A percentile compares a stretch with the other conserved stretches of the same genome.
phyloP scores from a whole-genome alignment of 2,113 vertebrate genomes.

The Pao palembangensis region DNA sequence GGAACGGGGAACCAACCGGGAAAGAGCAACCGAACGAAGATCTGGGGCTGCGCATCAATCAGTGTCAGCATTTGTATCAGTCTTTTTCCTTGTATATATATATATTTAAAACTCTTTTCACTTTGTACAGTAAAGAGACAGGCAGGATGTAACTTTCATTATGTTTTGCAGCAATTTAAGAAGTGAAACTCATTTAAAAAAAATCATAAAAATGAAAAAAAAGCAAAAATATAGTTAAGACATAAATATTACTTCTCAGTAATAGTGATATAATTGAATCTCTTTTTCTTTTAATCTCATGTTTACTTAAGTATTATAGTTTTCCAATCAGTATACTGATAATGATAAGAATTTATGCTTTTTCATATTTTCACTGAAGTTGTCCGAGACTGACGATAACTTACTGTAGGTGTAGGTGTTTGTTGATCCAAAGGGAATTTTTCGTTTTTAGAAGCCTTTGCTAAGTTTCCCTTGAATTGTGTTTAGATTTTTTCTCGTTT shows the following conservation, averaged over 20 bases:
- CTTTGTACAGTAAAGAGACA: constrained; percentile 78
- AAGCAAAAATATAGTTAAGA: constrained; percentile 67
- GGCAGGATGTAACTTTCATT: constrained; percentile 78
- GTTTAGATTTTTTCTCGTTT: constrained; percentile 68
- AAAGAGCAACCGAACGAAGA: constrained; percentile 37
- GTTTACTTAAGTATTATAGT: constrained; percentile 72
- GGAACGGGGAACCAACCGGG: constrained; percentile 7
- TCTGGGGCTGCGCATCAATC: constrained; percentile 48
- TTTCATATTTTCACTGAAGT: constrained; percentile 57
- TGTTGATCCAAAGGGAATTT: constrained; percentile 65
- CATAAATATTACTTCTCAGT: constrained; percentile 70
- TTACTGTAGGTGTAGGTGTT: constrained; percentile 71
- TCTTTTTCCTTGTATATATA: constrained; percentile 74
- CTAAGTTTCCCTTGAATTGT: constrained; percentile 73
- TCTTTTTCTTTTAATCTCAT: constrained; percentile 69
- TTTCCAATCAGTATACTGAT: constrained; percentile 68
- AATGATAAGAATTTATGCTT: constrained; percentile 68
- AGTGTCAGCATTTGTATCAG: constrained; percentile 57
- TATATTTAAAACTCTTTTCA: constrained; percentile 70
- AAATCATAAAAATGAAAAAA: constrained; percentile 62
- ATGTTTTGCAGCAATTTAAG: constrained; percentile 77
- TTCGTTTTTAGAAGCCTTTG: constrained; percentile 68
- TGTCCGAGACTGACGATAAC: constrained; percentile 61
- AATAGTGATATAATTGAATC: constrained; percentile 71
- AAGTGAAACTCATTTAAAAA: constrained; percentile 70